Percentiles rank a stretch among this genome's conserved stretches.
phyloP scores from a whole-genome alignment of 2,888 invertebrate species.

The Noctuana brunneofusca region DNA sequence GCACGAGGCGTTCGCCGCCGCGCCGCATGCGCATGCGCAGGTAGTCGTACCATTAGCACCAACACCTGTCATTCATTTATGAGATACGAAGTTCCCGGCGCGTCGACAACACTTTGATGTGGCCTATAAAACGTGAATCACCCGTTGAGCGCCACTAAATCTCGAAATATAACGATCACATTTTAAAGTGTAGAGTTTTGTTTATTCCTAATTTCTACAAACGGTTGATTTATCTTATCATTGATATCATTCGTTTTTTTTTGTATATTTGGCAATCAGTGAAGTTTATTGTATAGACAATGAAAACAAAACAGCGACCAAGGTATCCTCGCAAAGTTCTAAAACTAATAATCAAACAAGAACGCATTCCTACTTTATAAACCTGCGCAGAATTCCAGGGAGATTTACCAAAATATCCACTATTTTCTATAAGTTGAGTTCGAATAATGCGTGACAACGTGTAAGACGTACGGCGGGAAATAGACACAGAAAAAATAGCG shows the following conservation, averaged over 20 bases:
- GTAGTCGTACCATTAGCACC: background rate
- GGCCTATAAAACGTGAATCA: slow-evolving; percentile 7
- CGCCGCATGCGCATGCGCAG: background rate
- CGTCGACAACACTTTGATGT: slow-evolving; percentile 3
- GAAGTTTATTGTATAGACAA: too few relatives aligned
- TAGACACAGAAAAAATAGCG: slow-evolving; percentile 19
- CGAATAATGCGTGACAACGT: slow-evolving; percentile 4
- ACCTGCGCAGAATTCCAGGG: background rate
- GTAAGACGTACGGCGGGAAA: slow-evolving; percentile 13
- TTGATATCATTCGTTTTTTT: too few relatives aligned
- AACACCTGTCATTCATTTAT: slow-evolving; percentile 11
- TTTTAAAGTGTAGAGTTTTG: background rate
- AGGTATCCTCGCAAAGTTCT: too few relatives aligned
- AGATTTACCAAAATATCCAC: background rate
- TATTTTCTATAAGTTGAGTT: slow-evolving; percentile 6
- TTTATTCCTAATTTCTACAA: background rate
- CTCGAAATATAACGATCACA: slow-evolving; percentile 7
- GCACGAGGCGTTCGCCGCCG: too few relatives aligned
- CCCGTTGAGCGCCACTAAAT: background rate
- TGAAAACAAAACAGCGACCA: too few relatives aligned
- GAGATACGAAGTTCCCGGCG: background rate
- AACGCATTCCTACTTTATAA: background rate
- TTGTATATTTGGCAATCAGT: too few relatives aligned
- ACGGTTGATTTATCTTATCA: background rate
- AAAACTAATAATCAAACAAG: too few relatives aligned